Evolutionary conservation across 2,888 invertebrate genomes (phyloP), one percentile per base, ranked within the genome.

Genomic region (Eristalinus aeneus): DNA sequence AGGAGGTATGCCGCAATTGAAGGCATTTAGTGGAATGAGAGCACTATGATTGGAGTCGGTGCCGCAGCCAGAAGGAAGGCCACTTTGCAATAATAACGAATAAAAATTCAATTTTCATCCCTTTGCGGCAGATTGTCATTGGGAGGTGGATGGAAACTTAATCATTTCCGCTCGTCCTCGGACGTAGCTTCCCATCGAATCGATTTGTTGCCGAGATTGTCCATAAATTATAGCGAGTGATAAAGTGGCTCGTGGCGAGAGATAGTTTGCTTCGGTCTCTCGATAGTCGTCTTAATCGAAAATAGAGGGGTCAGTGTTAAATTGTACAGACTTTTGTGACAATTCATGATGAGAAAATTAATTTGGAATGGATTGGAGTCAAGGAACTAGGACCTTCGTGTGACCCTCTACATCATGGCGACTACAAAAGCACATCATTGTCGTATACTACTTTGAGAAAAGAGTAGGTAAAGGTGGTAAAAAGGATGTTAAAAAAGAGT

Each of bases 51-150:
- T 71, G 75, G 68, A 73, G 39, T 53, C 36, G 68, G 56, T 65
- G 71, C 27, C 65, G 36, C 36, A 63, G 22, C 36, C 39, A 32
- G 36, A 46, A 22, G 64, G 63, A 73, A 63, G 64, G 23, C 36
- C 54, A 71, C 65, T 69, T 84, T 71, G 60, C 39, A 58, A 68
- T 78, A 69, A 69, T 60, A 65, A 64, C 58, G 31, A 79, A 72
- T 79, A 75, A 54, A 84, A 73, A 85, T 80, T 80, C 76, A 85
- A 75, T 76, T 80, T 72, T 61, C 34, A 54, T 73, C 63, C 68
- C 46, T 69, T 23, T 32, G 65, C 71, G 76, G 80, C 76, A 73
- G 72, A 73, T 68, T 85, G 76, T 80, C 85, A 85, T 58, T 72
- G 76, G n/a, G 34, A 76, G 72, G 80, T 80, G 80, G 34, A 85